Percentiles rank a stretch among this genome's conserved stretches.
Conservation (phyloP, 2,797 vertebrate genomes). For the Hoplostethus atlanticus region DNA sequence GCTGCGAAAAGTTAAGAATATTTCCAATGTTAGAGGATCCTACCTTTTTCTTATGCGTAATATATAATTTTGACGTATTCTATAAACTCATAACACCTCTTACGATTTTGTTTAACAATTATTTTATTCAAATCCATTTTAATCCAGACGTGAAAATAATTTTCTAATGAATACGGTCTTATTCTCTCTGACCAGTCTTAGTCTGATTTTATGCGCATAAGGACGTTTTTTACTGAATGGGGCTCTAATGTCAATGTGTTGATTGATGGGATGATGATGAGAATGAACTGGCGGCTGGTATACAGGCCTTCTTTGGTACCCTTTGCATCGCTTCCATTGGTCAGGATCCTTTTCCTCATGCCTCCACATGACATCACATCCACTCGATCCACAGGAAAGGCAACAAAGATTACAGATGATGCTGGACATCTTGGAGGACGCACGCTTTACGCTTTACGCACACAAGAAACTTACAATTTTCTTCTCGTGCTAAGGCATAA, state of each 20-base stretch:
- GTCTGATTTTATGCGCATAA: not conserved
- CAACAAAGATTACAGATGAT: conserved; percentile 74
- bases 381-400: conserved; percentile 75
- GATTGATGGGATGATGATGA: conserved; percentile 57
- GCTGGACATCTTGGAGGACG: conserved; percentile 74
- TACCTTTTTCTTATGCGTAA: too few species aligned
- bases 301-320: conserved; percentile 48
- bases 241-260: conserved; percentile 30
- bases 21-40: too few species aligned
- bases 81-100: too few species aligned
- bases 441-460: conserved; percentile 48
- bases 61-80: too few species aligned
- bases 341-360: conserved; percentile 66
- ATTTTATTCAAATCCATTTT: not conserved
- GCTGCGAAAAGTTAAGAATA: too few species aligned
- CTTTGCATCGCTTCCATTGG: conserved; percentile 76
- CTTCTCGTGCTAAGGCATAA: conserved; percentile 9
- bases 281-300: conserved; percentile 45
- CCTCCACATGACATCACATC: conserved; percentile 82
- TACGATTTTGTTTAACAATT: too few species aligned
- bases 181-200: not conserved
- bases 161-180: not conserved
- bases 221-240: conserved; percentile 32
- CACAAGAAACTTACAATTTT: conserved; percentile 4
- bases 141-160: not conserved